These are phyloP conservation scores for Bungarus multicinctus DNA, from an alignment of 2,113 vertebrate genomes.

Conservation along the genomic window DNA sequence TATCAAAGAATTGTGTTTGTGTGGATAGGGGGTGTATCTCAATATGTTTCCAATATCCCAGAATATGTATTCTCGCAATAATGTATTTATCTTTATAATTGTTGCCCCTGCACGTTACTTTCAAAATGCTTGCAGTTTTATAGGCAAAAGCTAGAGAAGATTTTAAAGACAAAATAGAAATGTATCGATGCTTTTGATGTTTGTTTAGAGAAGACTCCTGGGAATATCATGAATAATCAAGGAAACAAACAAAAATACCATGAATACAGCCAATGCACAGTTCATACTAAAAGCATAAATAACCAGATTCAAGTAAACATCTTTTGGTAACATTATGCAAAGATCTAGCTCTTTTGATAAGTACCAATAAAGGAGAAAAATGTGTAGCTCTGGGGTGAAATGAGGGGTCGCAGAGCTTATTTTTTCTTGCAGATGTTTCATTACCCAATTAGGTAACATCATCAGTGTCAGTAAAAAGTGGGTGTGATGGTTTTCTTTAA, in stretches of 20 bases:
- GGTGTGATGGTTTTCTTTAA: neutral
- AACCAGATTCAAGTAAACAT: neutral
- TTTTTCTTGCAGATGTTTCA: neutral
- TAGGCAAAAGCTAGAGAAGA: neutral
- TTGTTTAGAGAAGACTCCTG: neutral
- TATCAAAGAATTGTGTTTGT: neutral
- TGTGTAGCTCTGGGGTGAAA: too few relatives aligned
- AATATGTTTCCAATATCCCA: neutral
- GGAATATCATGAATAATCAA: neutral
- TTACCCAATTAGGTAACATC: neutral
- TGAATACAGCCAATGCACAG: neutral
- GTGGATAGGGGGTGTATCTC: neutral
- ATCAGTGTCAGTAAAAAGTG: neutral
- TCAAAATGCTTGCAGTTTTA: neutral
- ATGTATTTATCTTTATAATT: neutral
- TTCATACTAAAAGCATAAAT: neutral
- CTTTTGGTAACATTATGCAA: neutral
- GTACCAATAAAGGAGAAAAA: neutral
- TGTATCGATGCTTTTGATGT: neutral
- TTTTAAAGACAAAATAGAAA: neutral
- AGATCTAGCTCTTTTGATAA: neutral
- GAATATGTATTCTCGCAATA: neutral
- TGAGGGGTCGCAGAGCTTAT: too few relatives aligned
- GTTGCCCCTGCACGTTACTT: neutral
- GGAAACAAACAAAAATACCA: neutral